Percentiles rank a stretch among this genome's conserved stretches.
Evolutionary conservation across 2,797 vertebrate species (phyloP).

Genomic region (Nannoperca australis): DNA sequence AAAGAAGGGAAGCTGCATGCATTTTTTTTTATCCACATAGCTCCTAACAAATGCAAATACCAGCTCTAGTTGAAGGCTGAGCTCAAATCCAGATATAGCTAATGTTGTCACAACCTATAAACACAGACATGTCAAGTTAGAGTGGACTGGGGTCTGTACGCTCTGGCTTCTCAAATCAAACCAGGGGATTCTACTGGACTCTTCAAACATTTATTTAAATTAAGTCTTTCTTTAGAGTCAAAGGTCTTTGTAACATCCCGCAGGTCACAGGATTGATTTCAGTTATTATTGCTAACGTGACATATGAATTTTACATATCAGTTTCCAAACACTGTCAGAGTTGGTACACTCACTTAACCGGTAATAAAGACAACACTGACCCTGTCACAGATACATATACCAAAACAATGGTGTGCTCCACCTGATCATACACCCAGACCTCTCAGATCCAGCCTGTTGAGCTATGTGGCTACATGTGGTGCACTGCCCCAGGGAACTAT

Average conservation of each 20-base stretch:
- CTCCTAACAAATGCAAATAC: conserved; percentile 62
- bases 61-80: conserved; percentile 58
- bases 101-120: conserved; percentile 67
- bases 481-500: conserved; percentile 69
- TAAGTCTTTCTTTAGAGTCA: conserved; percentile 36
- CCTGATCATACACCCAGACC: conserved; percentile 57
- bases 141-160: conserved; percentile 22
- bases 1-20: conserved; percentile 43
- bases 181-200: conserved; percentile 24
- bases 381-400: conserved; percentile 48
- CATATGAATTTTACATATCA: conserved; percentile 46
- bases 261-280: conserved; percentile 27
- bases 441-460: conserved; percentile 35
- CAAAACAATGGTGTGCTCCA: conserved; percentile 38
- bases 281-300: conserved; percentile 53
- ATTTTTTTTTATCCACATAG: conserved; percentile 48
- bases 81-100: conserved; percentile 62
- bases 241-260: conserved; percentile 29
- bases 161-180: conserved; percentile 48
- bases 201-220: conserved; percentile 42
- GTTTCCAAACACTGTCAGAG: conserved; percentile 44
- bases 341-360: conserved; percentile 33
- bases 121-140: conserved; percentile 41
- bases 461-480: conserved; percentile 62
- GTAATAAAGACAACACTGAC: conserved; percentile 45